Base-by-base conservation (phyloP, 2,888 invertebrate genomes). In the Netelia virgata region DNA sequence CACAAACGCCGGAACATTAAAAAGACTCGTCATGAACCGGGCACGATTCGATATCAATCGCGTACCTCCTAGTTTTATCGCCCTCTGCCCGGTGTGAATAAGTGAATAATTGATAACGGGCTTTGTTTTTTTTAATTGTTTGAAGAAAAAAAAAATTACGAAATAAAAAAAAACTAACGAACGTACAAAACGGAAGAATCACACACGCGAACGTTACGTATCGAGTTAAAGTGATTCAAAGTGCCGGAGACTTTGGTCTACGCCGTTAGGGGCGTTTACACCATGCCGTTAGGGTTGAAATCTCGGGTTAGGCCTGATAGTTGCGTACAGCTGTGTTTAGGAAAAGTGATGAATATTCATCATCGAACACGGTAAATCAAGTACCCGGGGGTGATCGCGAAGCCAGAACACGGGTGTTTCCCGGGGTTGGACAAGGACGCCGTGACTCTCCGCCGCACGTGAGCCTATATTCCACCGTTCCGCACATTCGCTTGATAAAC, bases 161-260 rank as follows among this genome's bases (percentile, higher is more conserved):
- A 47, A 47, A 14, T 53, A 53, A 55, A 64, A 61, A 47, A 47
- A 20, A 69, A 20, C 55, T 16, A 57, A 16, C 57, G 50, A 18
- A 53, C 20, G 43, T n/a, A 28, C 61, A 61, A 16, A 68, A 72
- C 3, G 36, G 36, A 61, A 18, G 18, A 36, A 50, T 43, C 28
- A 28, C 86, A 88, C 91, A 91, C 91, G 91, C 90, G 89, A 90
- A 88, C 90, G 90, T 86, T 90, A 18, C 18, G 88, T 88, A 91
- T 92, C 91, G 36, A 91, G 90, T 90, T 88, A 90, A 92, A 91
- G 90, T 90, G 91, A 92, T 92, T 91, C 90, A 91, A 90, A 91
- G 89, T 89, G 90, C 88, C 5, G 36, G 36, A 88, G 86, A 85
- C 68, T 68, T 28, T 41, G 87, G 18, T 9, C 16, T 57, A 76